phyloP scores from a whole-genome alignment of 2,797 vertebrate species.

The Petrocephalus sullivani region DNA sequence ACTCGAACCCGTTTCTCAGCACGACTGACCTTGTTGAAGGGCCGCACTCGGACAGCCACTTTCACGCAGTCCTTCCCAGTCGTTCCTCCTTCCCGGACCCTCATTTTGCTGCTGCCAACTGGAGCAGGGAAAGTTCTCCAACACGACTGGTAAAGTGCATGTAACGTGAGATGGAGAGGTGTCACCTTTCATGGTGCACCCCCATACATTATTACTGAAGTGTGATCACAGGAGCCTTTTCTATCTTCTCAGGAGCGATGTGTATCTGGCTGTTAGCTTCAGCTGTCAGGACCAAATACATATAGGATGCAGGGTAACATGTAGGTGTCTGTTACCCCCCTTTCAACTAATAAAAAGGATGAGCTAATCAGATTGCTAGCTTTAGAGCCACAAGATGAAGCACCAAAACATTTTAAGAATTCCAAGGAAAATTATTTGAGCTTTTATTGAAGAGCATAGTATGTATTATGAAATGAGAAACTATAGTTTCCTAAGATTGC shows the following conservation, averaged over 20 bases:
- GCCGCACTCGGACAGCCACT: constrained; percentile 71
- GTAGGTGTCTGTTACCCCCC: neutral
- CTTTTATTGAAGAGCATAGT: neutral
- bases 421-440: neutral
- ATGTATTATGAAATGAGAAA: neutral
- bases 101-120: constrained; percentile 34
- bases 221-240: neutral
- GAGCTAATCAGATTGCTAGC: neutral
- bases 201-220: constrained; percentile 35
- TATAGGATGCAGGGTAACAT: neutral
- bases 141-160: neutral
- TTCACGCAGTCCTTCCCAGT: constrained; percentile 66
- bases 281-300: neutral
- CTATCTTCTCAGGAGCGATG: neutral
- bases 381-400: neutral
- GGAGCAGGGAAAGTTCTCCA: constrained; percentile 1
- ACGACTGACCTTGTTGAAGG: constrained; percentile 76
- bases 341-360: neutral
- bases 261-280: neutral
- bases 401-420: neutral
- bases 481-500: neutral
- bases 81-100: constrained; percentile 47
- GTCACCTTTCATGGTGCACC: constrained; percentile 31
- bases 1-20: neutral
- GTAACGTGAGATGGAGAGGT: constrained; percentile 30